Percentiles rank a stretch among this genome's conserved stretches.
Evolutionary conservation across 2,888 invertebrate species (phyloP).

Genomic region (Ennomos erosarius): DNA sequence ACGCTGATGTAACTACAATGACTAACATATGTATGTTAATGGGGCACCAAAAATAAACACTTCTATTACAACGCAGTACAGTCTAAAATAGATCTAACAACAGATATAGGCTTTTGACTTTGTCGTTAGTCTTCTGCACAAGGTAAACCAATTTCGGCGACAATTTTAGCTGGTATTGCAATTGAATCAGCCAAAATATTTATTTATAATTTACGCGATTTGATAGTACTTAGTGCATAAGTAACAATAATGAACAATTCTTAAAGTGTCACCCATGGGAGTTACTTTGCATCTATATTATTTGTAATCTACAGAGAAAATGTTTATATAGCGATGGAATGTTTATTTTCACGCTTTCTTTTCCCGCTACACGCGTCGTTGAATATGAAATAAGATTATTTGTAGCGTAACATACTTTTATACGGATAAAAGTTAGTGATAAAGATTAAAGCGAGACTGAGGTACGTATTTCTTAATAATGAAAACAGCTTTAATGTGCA

Average conservation of each 20-base stretch:
- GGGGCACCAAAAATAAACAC: conserved; percentile 24
- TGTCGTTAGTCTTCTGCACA: conserved; percentile 23
- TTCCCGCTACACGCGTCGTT: conserved; percentile 15
- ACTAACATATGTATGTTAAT: conserved; percentile 33
- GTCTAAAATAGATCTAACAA: conserved; percentile 9
- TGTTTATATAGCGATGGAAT: conserved; percentile 14
- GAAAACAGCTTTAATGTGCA: too few relatives aligned
- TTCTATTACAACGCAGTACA: conserved; percentile 13
- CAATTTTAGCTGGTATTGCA: too few relatives aligned
- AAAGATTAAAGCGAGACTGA: too few relatives aligned
- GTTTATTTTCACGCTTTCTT: conserved; percentile 26
- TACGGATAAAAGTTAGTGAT: background rate
- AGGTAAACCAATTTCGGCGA: conserved; percentile 18
- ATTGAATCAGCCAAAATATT: too few relatives aligned
- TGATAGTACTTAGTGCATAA: too few relatives aligned
- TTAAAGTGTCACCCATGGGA: conserved; percentile 10
- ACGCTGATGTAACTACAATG: conserved; percentile 42
- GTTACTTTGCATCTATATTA: conserved; percentile 1
- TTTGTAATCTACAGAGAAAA: conserved; percentile 2
- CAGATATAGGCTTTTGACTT: conserved; percentile 15
- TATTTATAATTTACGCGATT: too few relatives aligned
- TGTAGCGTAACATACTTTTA: conserved; percentile 11
- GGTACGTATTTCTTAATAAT: too few relatives aligned
- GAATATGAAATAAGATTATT: conserved; percentile 14
- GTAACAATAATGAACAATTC: background rate